A percentile compares a stretch with the other conserved stretches of the same genome.
Conservation (phyloP, 2,888 invertebrate genomes). For the Calephelis perditalis region DNA sequence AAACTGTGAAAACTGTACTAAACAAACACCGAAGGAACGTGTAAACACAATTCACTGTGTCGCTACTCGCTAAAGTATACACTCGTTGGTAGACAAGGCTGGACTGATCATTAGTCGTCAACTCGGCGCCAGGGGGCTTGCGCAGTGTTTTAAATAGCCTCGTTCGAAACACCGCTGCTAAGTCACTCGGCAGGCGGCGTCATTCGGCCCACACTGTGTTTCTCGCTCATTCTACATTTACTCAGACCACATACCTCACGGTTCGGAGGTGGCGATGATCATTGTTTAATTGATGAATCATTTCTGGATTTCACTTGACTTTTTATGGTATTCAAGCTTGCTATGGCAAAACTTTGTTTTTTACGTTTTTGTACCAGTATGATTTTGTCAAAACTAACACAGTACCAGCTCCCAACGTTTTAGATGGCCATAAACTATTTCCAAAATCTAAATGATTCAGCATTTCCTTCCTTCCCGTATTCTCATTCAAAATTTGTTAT, state of each 20-base stretch:
- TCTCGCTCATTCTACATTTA: slow-evolving; percentile 74
- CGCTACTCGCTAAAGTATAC: slow-evolving; percentile 48
- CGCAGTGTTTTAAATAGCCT: slow-evolving; percentile 79
- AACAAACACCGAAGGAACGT: slow-evolving; percentile 70
- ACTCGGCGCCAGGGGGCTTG: slow-evolving; percentile 76
- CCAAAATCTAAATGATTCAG: too few relatives aligned
- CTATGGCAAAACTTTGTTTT: slow-evolving; percentile 44
- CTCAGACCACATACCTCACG: slow-evolving; percentile 29
- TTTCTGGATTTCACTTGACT: slow-evolving; percentile 56
- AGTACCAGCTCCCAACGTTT: too few relatives aligned
- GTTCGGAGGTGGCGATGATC: slow-evolving; percentile 37
- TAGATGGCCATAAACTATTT: too few relatives aligned
- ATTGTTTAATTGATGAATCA: slow-evolving; percentile 67
- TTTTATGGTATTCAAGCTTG: slow-evolving; percentile 49
- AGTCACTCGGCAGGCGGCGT: slow-evolving; percentile 64
- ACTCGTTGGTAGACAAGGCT: slow-evolving; percentile 67
- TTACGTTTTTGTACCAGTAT: slow-evolving; percentile 33
- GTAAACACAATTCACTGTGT: slow-evolving; percentile 68
- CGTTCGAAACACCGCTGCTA: slow-evolving; percentile 57
- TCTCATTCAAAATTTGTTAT: too few relatives aligned
- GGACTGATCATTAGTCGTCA: slow-evolving; percentile 74
- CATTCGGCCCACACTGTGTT: slow-evolving; percentile 69
- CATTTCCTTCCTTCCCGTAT: too few relatives aligned
- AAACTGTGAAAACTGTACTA: slow-evolving; percentile 55
- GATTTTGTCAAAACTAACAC: too few relatives aligned